Base-by-base conservation (phyloP, 1,140 invertebrate genomes). In the Tachypleus tridentatus region DNA sequence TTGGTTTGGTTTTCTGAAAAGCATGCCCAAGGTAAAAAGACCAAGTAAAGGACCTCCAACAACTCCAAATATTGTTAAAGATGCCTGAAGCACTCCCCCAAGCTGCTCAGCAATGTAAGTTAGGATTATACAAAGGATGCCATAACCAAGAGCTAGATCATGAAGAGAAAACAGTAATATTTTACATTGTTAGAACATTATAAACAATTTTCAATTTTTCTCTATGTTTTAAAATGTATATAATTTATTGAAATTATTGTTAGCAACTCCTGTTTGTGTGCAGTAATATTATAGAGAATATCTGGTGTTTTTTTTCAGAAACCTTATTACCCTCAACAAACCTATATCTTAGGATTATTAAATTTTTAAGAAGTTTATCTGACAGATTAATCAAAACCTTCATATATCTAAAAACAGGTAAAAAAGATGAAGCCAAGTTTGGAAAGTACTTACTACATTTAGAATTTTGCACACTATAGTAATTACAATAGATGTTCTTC, bases 1-100 rank as follows among this genome's bases (percentile, higher is more conserved):
- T 75, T 87, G 77, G 71, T 84, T 87, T 0, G 83, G 82, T 59
- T 73, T 77, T 29, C 82, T 80, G 61, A 81, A 81, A 64, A 86
- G 80, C 85, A 91, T 88, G 64, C 89, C 89, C 3, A 90, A 75
- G 0, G 87, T 85, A 72, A 91, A 91, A n/a, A 91, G 73, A 0
- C 84, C 88, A 11, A 91, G 74, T 48, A 91, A 74, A 3, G 89
- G 89, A 10, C 89, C 89, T 5, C 89, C 88, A 49, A 90, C 80
- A 11, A 89, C 82, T 48, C 88, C 87, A 72, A 90, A 89, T 65
- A 91, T 85, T 2, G 87, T 87, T 11, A 91, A 75, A 5, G 86
- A 82, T 3, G 84, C 83, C 79, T 90, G 81, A 4, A 91, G 76
- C 6, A 93, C 74, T 3, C 86, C 86, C 3, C 86, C 87, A 51